Conservation (phyloP, 2,797 vertebrate species). For the Neosilurus mollespiculum region DNA sequence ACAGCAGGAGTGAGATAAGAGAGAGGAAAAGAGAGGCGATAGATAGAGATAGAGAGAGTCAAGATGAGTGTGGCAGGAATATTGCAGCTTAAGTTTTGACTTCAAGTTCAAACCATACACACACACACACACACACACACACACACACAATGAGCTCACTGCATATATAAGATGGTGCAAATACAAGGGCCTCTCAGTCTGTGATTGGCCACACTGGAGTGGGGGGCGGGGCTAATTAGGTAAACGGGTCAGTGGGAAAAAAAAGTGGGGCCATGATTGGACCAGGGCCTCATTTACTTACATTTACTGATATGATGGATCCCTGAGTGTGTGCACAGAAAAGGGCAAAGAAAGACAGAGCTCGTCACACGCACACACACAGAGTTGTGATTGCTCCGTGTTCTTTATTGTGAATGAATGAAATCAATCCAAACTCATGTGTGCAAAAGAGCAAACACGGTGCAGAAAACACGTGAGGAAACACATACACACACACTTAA, state of each 20-base stretch:
- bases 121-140: constrained; percentile 7
- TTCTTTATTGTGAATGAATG: background rate
- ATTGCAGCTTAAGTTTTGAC: constrained; percentile 46
- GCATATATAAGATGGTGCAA: background rate
- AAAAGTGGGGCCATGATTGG: constrained; percentile 29
- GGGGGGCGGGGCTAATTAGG: constrained; percentile 29
- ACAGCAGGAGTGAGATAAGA: background rate
- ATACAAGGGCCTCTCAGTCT: constrained; percentile 21
- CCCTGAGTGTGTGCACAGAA: constrained; percentile 89
- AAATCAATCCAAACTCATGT: background rate
- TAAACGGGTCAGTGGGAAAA: background rate
- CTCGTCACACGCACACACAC: constrained; percentile 60
- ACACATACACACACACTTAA: background rate
- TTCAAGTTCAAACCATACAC: constrained; percentile 22
- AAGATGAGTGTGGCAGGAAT: constrained; percentile 42
- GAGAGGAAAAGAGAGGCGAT: no score
- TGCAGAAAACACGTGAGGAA: background rate
- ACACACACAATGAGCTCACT: background rate
- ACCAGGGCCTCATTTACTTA: constrained; percentile 81
- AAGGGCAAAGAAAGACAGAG: constrained; percentile 82
- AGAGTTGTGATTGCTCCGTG: background rate
- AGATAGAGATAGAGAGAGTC: background rate
- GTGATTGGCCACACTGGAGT: constrained; percentile 28
- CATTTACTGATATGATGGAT: constrained; percentile 90
- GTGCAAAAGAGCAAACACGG: background rate